phyloP scores from a whole-genome alignment of 2,888 invertebrate genomes.

The Drosophila pseudotakahashii region DNA sequence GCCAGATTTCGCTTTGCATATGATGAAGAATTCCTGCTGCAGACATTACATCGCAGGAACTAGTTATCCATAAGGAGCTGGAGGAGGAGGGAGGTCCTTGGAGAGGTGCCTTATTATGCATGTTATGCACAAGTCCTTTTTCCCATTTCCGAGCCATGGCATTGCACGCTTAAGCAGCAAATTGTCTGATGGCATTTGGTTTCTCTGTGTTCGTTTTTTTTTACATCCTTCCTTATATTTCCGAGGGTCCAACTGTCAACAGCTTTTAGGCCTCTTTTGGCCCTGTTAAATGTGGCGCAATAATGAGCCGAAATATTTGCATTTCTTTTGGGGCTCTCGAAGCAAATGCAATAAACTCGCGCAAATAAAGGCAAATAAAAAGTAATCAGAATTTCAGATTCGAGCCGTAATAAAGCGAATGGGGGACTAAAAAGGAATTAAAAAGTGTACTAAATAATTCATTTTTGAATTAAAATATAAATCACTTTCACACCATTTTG shows the following conservation, averaged over 20 bases:
- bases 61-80: constrained; percentile 13
- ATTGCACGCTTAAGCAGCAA: constrained; percentile 50
- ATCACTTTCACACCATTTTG: constrained; percentile 81
- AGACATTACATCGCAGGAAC: constrained; percentile 15
- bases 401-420: constrained; percentile 51
- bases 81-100: no score
- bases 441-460: constrained; percentile 81
- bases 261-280: constrained; percentile 63
- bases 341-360: constrained; percentile 73
- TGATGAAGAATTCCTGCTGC: constrained; percentile 19
- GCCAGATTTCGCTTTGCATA: constrained; percentile 36
- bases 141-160: constrained; percentile 35
- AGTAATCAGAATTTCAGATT: constrained; percentile 80
- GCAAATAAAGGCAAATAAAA: constrained; percentile 72
- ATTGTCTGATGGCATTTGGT: constrained; percentile 40
- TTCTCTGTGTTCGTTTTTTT: no score
- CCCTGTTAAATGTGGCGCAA: constrained; percentile 75
- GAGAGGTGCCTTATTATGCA: constrained; percentile 30
- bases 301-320: constrained; percentile 74
- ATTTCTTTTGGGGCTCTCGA: constrained; percentile 49
- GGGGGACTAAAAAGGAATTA: constrained; percentile 68
- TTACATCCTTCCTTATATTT: neutral
- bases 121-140: constrained; percentile 36
- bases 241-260: constrained; percentile 45
- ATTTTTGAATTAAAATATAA: constrained; percentile 82